Evolutionary conservation across 2,113 vertebrate species (phyloP).

Genomic region (Uropsilus gracilis): DNA sequence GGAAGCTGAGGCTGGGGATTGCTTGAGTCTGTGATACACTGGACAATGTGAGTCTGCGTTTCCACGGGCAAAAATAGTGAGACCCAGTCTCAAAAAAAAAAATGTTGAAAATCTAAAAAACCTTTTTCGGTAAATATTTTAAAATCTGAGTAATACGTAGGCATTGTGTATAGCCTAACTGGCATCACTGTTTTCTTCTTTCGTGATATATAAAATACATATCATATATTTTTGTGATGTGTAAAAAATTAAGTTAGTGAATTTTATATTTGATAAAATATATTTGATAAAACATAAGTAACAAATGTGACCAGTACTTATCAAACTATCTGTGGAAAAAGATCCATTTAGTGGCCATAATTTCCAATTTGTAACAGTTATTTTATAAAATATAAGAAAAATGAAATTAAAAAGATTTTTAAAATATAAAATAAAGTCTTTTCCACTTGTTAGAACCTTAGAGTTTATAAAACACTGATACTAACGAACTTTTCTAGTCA

Average conservation of each 20-base stretch:
- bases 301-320: not conserved
- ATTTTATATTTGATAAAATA: not conserved
- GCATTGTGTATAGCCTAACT: not conserved
- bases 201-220: constrained; percentile 13
- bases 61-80: too few relatives aligned
- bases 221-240: too few relatives aligned
- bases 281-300: not conserved
- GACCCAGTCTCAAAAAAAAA: too few relatives aligned
- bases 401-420: too few relatives aligned
- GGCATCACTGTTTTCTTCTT: not conserved
- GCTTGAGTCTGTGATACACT: too few relatives aligned
- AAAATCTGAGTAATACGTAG: not conserved
- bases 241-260: not conserved
- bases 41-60: too few relatives aligned
- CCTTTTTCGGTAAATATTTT: not conserved
- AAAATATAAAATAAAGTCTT: too few relatives aligned
- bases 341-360: too few relatives aligned
- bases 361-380: too few relatives aligned
- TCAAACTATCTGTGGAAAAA: not conserved
- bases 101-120: not conserved
- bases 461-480: not conserved
- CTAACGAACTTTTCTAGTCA: not conserved
- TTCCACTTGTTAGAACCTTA: not conserved
- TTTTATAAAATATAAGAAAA: too few relatives aligned
- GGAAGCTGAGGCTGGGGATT: too few relatives aligned